Evolutionary conservation across 2,113 vertebrate genomes (phyloP), one percentile per base, ranked within the genome.

Genomic region (Xiphophorus hellerii): DNA sequence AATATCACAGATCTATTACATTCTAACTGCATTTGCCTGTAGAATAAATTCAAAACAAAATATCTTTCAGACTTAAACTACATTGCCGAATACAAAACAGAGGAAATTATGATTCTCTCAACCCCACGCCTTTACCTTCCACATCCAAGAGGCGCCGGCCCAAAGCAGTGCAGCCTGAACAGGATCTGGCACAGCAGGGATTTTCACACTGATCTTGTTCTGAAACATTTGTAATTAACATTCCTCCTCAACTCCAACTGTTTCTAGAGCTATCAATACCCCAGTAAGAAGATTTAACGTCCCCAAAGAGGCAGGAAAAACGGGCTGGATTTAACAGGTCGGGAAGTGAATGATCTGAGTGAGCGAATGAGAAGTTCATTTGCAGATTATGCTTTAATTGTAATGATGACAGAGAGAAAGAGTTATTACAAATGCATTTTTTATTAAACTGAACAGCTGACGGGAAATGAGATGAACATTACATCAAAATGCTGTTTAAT

Each of bases 161-260:
- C 84, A 83, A 81, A 84, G 77, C 74, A 9, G 72, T 51, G 54
- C 77, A 85, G 90, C 80, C 76, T 66, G 78, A 74, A 78, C 78
- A 86, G 82, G 83, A 83, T 84, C 68, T 66, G 15, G 85, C 84
- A 77, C 82, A 85, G 89, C 87, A 61, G 86, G 77, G 88, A 86
- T 83, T 66, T 89, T 83, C 82, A 86, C 88, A 90, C 84, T 71
- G 86, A 90, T 90, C 84, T 88, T 75, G 75, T 83, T 87, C 83
- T n/a, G 72, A 88, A 91, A 90, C 84, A 88, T 89, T 90, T 91
- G 86, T 88, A 90, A 89, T 92, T 92, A 92, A 91, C 89, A 86
- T 81, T 33, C 80, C 81, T 79, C 90, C 80, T 70, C 77, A 76
- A 84, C 84, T 78, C 71, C 77, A 78, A 87, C 86, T 79, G 86